A percentile compares a stretch with the other conserved stretches of the same genome.
phyloP scores from a whole-genome alignment of 92 coral and sea anemone species.

The Pocillopora grandis region DNA sequence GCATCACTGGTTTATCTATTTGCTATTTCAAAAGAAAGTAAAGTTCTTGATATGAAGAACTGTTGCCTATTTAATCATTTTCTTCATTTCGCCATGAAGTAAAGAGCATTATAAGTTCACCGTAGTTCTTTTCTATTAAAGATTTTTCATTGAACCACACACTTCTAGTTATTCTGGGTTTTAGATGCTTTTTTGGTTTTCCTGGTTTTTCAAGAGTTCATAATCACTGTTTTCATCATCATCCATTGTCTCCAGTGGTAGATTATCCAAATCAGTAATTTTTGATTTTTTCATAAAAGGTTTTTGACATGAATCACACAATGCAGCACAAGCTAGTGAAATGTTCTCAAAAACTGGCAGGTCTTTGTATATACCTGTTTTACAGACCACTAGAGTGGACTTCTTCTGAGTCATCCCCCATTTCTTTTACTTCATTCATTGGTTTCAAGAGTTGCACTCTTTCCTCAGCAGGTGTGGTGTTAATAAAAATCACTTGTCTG shows the following conservation, averaged over 20 bases:
- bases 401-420: slow-evolving; percentile 37
- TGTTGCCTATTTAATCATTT: slow-evolving; percentile 26
- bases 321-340: slow-evolving; percentile 46
- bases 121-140: slow-evolving; percentile 32
- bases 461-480: slow-evolving; percentile 59
- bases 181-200: slow-evolving; percentile 19
- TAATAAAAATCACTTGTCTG: slow-evolving; percentile 50
- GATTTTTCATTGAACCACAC: slow-evolving; percentile 37
- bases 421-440: not conserved
- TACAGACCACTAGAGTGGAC: slow-evolving; percentile 38
- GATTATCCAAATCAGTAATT: slow-evolving; percentile 30
- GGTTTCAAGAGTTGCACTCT: not conserved
- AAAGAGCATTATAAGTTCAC: not conserved
- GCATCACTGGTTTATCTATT: slow-evolving; percentile 30
- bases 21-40: slow-evolving; percentile 13
- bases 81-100: slow-evolving; percentile 42
- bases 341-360: slow-evolving; percentile 38
- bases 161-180: slow-evolving; percentile 31
- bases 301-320: slow-evolving; percentile 44
- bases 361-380: slow-evolving; percentile 40
- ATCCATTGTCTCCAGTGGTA: slow-evolving; percentile 24
- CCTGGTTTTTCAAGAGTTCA: not conserved
- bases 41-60: slow-evolving; percentile 37
- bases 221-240: slow-evolving; percentile 50
- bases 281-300: slow-evolving; percentile 21